Conservation (phyloP, 2,888 invertebrate genomes). For the Orchestes rusci region DNA sequence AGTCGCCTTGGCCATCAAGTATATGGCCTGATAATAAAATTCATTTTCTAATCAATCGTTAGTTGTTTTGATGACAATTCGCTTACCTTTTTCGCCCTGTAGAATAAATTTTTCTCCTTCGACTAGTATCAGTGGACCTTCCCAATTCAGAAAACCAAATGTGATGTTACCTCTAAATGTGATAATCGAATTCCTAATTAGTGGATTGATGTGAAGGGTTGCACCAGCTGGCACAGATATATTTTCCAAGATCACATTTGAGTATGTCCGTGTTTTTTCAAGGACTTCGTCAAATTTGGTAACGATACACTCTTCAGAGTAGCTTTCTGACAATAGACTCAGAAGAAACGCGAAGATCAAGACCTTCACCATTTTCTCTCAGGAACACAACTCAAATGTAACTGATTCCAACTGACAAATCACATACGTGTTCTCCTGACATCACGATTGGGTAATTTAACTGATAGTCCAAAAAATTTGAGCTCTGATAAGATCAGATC, state of each 20-base stretch:
- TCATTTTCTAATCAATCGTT: too few relatives aligned
- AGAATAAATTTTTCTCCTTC: constrained; percentile 12
- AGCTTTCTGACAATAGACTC: too few relatives aligned
- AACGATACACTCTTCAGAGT: neutral
- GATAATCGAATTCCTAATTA: constrained; percentile 4
- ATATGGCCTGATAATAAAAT: too few relatives aligned
- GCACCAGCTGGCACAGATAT: constrained; percentile 15
- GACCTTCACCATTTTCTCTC: too few relatives aligned
- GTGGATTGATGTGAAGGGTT: constrained; percentile 9
- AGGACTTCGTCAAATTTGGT: neutral
- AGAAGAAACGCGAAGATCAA: too few relatives aligned
- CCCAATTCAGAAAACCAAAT: constrained; percentile 15
- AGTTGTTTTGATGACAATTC: too few relatives aligned
- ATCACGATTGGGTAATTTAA: too few relatives aligned
- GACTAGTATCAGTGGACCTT: constrained; percentile 15
- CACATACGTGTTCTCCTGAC: too few relatives aligned
- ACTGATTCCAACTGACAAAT: too few relatives aligned
- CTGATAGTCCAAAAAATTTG: too few relatives aligned
- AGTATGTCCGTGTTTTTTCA: constrained; percentile 1
- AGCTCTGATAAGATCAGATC: too few relatives aligned
- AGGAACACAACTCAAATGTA: too few relatives aligned
- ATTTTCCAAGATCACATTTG: constrained; percentile 8
- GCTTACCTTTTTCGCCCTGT: constrained; percentile 15
- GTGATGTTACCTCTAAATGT: constrained; percentile 13
- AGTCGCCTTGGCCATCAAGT: constrained; percentile 16